Base-by-base conservation (phyloP, 2,113 vertebrate species). In the Lota lota region DNA sequence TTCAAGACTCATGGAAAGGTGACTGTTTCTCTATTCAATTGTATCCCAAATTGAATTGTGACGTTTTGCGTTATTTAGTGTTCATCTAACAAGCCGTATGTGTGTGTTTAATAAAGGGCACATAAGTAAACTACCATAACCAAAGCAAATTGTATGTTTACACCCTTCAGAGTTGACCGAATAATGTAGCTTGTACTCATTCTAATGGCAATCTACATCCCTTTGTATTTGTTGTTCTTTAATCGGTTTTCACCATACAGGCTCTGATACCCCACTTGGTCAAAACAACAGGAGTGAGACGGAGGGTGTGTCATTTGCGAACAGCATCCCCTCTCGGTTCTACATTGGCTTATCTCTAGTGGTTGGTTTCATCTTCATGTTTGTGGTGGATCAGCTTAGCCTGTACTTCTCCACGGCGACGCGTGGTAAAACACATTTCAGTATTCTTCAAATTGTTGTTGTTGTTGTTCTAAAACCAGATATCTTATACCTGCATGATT, bases 331-430 rank as follows among this genome's bases (percentile, higher is more conserved):
- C 2, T 79, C 90, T 20, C 85, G 85, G 5, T 84, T 92, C 69
- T 69, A 91, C 65, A 93, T 93, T 1, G 91, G 93, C 2, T 33
- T 90, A 51, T 83, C 91, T 54, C 73, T 94, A 15, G 91, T 92
- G 0, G 70, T 85, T 0, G 93, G 93, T 1, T 94, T 94, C 80
- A 89, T 77, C 56, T 86, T 94, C 28, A 94, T 94, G 93, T 94
- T 94, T 78, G 73, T 90, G 2, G 90, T 93, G 18, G 91, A 94
- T 75, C 92, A 93, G 82, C 84, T 92, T 3, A 85, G 80, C 47
- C 85, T 74, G 67, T 93, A 91, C 76, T 80, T 83, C 36, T 90
- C 89, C 47, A 75, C 28, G 4, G 4, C 28, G 28, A 33, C 53
- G 33, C 84, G 73, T 0, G 91, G 93, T 78, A 79, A 89, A 84